Evolutionary conservation across 2,113 vertebrate species (phyloP).

Genomic region (Hypomesus transpacificus): DNA sequence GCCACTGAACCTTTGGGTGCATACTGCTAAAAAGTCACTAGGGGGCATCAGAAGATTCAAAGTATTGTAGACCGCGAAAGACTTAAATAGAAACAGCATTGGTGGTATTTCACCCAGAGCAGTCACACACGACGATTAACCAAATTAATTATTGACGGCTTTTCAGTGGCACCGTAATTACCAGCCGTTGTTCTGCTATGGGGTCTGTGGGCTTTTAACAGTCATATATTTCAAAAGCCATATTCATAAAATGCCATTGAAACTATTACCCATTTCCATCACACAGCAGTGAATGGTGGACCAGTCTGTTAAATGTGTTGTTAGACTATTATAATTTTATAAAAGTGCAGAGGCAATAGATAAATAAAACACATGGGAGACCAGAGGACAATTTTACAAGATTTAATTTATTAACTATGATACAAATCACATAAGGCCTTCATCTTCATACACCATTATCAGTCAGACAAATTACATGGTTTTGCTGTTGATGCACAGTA

Average conservation of each 20-base stretch:
- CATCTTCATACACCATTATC: constrained; percentile 86
- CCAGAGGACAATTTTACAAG: constrained; percentile 76
- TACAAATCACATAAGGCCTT: constrained; percentile 93
- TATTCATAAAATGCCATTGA: no score
- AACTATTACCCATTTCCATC: background rate
- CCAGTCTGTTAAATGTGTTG: background rate
- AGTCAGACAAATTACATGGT: constrained; percentile 82
- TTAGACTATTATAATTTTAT: no score
- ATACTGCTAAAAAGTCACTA: constrained; percentile 38
- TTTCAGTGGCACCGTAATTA: constrained; percentile 43
- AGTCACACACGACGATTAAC: constrained; percentile 53
- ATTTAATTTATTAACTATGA: constrained; percentile 94
- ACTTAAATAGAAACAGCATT: constrained; percentile 41
- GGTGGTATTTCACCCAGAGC: constrained; percentile 24
- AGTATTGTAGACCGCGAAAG: background rate
- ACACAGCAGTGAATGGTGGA: background rate
- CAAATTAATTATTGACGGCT: constrained; percentile 60
- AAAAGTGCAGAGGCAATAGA: no score
- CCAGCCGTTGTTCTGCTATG: constrained; percentile 4
- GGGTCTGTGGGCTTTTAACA: background rate
- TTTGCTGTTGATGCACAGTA: constrained; percentile 67
- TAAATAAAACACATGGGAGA: constrained; percentile 9
- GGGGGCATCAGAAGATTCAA: constrained; percentile 29
- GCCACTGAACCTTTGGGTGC: no score
- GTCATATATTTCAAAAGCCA: no score